phyloP scores from a whole-genome alignment of 2,888 invertebrate species.

The Boloria selene region DNA sequence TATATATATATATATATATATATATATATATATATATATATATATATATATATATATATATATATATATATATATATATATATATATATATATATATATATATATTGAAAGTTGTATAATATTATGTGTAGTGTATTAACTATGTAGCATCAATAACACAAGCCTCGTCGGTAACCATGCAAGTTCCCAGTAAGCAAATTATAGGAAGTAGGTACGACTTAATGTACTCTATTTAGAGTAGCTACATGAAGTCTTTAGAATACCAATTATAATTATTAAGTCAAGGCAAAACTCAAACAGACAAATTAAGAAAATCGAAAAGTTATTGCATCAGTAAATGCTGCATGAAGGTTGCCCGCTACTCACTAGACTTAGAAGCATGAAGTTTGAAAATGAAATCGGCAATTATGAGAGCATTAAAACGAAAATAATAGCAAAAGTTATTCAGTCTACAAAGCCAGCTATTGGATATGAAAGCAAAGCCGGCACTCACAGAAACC shows the following conservation, averaged over 20 bases:
- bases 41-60: too few species aligned
- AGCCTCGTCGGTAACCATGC: background rate
- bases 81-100: too few species aligned
- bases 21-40: too few species aligned
- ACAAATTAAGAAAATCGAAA: background rate
- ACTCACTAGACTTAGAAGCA: slow-evolving; percentile 1
- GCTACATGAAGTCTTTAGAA: too few species aligned
- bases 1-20: too few species aligned
- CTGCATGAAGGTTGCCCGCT: slow-evolving; percentile 18
- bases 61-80: too few species aligned
- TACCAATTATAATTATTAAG: too few species aligned
- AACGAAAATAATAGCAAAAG: slow-evolving; percentile 19
- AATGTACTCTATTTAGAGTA: slow-evolving; percentile 52
- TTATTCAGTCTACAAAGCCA: slow-evolving; percentile 12
- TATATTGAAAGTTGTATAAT: too few species aligned
- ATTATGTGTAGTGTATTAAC: too few species aligned
- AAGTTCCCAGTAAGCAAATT: background rate
- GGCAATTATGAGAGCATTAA: slow-evolving; percentile 11
- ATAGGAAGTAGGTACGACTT: slow-evolving; percentile 60
- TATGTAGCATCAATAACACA: background rate
- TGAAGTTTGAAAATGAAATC: slow-evolving; percentile 15
- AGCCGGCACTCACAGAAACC: slow-evolving; percentile 49
- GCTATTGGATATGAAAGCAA: slow-evolving; percentile 60
- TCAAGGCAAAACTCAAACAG: too few species aligned
- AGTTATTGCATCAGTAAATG: slow-evolving; percentile 6